Base-by-base conservation (phyloP, 2,888 invertebrate genomes). In the Ryuthela nishihirai region DNA sequence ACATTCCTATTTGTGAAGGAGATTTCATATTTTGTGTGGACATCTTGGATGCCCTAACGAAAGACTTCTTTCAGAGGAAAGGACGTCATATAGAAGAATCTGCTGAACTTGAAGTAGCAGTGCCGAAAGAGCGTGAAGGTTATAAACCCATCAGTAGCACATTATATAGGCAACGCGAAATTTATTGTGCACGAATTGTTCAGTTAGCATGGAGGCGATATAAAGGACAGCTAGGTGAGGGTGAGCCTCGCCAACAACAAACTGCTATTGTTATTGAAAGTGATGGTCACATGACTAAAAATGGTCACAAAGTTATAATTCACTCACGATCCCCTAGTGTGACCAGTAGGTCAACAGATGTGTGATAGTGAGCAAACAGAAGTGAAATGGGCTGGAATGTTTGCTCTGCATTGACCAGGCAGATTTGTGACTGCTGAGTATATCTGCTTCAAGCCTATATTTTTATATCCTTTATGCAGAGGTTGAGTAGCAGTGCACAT, bases 1-100 rank as follows among this genome's bases (percentile, higher is more conserved):
- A 97, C 78, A 95, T 98, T 75, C 91, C 95, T 67, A 97, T 98
- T 75, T 98, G 95, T 80, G 91, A 94, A 77, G 75, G 89, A 68
- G 95, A 97, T 77, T 83, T 88, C 79, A 93, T 95, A 85, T 94
- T 91, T 81, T 97, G 97, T 78, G 93, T 95, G 74, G 97, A 98
- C 80, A 95, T 98, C 72, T 81, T 97, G 73, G 97, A 98, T 79
- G 94, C 95, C 65, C 83, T 98, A 70, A 97, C 98, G 62, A 94
- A 94, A 78, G 94, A 97, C 83, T 97, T 97, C 82, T 92, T 98
- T 77, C 95, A 92, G 67, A 83, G 95, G 64, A 95, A 95, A 75
- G 92, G 92, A 23, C 91, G 90, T 77, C 87, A 90, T 9, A 92
- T 93, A 71, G 93, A 93, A 75, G 93, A 93, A 75, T 85, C 90